Base-by-base conservation (phyloP, 2,797 vertebrate genomes). In the Lycodopsis pacificus region DNA sequence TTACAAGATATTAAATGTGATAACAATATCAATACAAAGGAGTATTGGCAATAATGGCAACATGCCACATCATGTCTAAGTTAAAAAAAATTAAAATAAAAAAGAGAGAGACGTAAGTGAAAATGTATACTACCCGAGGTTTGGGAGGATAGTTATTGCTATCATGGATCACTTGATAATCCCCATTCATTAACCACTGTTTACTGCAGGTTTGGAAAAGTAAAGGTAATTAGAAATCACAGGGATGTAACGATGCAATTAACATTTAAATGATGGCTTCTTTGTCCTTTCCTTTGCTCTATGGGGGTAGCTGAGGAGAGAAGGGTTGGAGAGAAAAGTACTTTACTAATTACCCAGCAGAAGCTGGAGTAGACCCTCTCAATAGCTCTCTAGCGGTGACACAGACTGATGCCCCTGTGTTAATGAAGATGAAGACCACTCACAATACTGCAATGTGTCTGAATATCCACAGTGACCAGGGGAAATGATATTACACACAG, bases 351-450 rank as follows among this genome's bases (percentile, higher is more conserved):
- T 88, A 89, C 90, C 82, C 86, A 85, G 73, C 22, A 11, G 76
- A 73, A 76, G 61, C 67, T 82, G 84, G 76, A 88, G 79, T 63
- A 74, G 66, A 65, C 64, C 51, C 76, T 79, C 76, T 86, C 58
- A 76, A 63, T 27, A 4, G 49, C 71, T 67, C 65, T 54, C 63
- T 10, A 51, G 53, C 53, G 57, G 63, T 76, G 66, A 77, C 69
- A 86, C 79, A 79, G 65, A 76, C 61, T 68, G 67, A 81, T 72
- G 69, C 68, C 57, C 64, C 44, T 62, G 19, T 66, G 79, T 84
- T 88, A 90, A 90, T 90, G 61, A 91, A 88, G 89, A 92, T 91
- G 85, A 89, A 89, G 70, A 86, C 54, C 64, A 59, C 61, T 82
- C 80, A 69, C 85, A 74, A 78, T 61, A 69, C 71, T 27, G 65